Conservation (phyloP, 2,797 vertebrate genomes). For the Carapus acus region DNA sequence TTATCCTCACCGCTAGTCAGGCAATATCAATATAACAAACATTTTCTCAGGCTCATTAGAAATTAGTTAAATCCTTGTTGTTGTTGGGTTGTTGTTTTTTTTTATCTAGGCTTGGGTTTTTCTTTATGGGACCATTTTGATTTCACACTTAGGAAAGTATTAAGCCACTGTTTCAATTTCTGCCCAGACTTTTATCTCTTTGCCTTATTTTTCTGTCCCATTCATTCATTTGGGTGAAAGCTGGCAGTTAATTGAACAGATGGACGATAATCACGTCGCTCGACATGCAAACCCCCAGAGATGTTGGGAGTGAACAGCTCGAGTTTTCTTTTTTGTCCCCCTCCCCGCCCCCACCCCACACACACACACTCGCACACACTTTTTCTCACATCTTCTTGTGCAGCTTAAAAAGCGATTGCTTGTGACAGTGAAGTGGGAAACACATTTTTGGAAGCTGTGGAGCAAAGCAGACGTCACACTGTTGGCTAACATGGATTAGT, state of each 20-base stretch:
- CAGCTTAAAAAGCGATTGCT: constrained; percentile 50
- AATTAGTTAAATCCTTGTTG: constrained; percentile 58
- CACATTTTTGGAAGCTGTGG: constrained; percentile 41
- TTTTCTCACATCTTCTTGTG: constrained; percentile 27
- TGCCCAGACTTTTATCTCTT: constrained; percentile 39
- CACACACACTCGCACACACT: no score
- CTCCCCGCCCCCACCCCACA: no score
- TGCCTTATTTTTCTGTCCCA: constrained; percentile 35
- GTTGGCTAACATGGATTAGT: constrained; percentile 56
- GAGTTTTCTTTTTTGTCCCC: constrained; percentile 10
- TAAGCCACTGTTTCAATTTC: constrained; percentile 50
- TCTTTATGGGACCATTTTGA: constrained; percentile 49
- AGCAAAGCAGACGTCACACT: constrained; percentile 42
- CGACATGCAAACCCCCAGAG: constrained; percentile 47
- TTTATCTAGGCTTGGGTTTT: constrained; percentile 20
- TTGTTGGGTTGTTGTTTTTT: no score
- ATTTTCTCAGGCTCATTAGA: constrained; percentile 52
- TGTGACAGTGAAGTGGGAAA: constrained; percentile 38
- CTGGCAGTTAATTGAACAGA: constrained; percentile 67
- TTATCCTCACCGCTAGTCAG: constrained; percentile 68
- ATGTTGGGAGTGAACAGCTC: constrained; percentile 43
- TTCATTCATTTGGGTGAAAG: constrained; percentile 53
- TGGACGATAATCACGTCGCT: constrained; percentile 61
- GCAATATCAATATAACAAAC: constrained; percentile 64
- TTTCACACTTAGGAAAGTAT: constrained; percentile 34